Evolutionary conservation across 2,113 vertebrate species (phyloP).

Genomic region (Paratilapia polleni): DNA sequence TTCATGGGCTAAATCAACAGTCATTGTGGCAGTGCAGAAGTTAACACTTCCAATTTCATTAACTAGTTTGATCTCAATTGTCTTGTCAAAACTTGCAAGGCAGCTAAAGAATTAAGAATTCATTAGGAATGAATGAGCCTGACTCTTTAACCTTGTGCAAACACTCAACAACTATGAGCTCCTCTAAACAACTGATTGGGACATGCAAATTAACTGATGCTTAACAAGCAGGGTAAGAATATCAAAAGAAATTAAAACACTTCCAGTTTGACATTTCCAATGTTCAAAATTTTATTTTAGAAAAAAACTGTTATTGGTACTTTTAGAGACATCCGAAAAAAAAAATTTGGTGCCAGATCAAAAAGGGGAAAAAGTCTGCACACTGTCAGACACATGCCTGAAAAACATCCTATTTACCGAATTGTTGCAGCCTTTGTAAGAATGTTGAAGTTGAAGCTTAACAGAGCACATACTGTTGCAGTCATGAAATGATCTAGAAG

Average conservation of each 20-base stretch:
- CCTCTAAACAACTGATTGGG: not conserved
- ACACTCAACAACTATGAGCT: not conserved
- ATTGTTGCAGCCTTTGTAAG: not conserved
- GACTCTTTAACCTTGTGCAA: conserved; percentile 6
- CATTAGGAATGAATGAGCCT: not conserved
- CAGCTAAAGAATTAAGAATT: not conserved
- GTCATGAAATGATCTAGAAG: not conserved
- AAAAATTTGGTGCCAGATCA: not conserved
- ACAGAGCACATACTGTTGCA: not conserved
- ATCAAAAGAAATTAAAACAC: not conserved
- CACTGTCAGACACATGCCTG: not conserved
- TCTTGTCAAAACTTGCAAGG: not conserved
- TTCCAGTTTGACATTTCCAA: not conserved
- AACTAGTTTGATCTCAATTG: not conserved
- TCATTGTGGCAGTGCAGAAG: not conserved
- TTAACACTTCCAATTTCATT: not conserved
- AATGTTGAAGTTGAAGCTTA: not conserved
- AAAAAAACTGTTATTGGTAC: not conserved
- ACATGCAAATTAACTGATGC: not conserved
- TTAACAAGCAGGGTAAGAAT: not conserved
- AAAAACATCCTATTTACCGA: not conserved
- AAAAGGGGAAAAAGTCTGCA: not conserved
- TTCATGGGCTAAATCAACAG: not conserved
- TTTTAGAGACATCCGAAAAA: not conserved
- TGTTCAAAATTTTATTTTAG: not conserved